phyloP scores from a whole-genome alignment of 2,888 invertebrate species.

The Helicoverpa assulta region DNA sequence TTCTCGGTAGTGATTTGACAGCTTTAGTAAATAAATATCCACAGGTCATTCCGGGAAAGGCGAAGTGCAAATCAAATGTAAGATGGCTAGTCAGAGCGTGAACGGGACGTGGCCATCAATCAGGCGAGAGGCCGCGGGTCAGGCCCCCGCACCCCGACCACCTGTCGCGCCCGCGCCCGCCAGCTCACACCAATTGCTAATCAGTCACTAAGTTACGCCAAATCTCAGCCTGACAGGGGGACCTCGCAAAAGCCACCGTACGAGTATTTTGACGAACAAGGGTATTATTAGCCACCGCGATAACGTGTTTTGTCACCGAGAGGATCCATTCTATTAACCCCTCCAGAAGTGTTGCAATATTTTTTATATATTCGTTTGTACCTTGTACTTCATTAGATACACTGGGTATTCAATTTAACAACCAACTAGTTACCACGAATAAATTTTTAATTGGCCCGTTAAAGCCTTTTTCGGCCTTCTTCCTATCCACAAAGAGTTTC shows the following conservation, averaged over 20 bases:
- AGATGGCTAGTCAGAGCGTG: conserved; percentile 74
- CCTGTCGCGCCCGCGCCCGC: conserved; percentile 87
- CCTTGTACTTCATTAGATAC: background rate
- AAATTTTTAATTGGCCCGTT: conserved; percentile 16
- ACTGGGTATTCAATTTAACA: background rate
- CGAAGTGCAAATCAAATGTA: conserved; percentile 74
- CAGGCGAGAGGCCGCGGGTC: conserved; percentile 82
- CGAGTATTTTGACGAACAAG: conserved; percentile 82
- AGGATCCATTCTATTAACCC: conserved; percentile 54
- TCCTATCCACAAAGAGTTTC: conserved; percentile 48
- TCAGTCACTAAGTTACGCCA: conserved; percentile 89
- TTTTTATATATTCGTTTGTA: conserved; percentile 7
- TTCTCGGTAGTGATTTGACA: conserved; percentile 1
- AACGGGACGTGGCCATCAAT: conserved; percentile 81
- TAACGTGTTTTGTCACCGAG: conserved; percentile 67
- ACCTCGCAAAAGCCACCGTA: conserved; percentile 71
- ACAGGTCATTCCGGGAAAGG: conserved; percentile 34
- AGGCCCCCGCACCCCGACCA: conserved; percentile 80
- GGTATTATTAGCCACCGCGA: conserved; percentile 78
- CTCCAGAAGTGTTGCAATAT: conserved; percentile 5
- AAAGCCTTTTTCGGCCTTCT: conserved; percentile 28
- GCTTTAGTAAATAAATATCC: conserved; percentile 26
- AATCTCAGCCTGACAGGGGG: conserved; percentile 85
- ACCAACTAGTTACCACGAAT: background rate
- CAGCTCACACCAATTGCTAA: conserved; percentile 86